These are phyloP conservation scores for Oryzias woworae DNA, from an alignment of 2,113 vertebrate species.

Conservation along the genomic window DNA sequence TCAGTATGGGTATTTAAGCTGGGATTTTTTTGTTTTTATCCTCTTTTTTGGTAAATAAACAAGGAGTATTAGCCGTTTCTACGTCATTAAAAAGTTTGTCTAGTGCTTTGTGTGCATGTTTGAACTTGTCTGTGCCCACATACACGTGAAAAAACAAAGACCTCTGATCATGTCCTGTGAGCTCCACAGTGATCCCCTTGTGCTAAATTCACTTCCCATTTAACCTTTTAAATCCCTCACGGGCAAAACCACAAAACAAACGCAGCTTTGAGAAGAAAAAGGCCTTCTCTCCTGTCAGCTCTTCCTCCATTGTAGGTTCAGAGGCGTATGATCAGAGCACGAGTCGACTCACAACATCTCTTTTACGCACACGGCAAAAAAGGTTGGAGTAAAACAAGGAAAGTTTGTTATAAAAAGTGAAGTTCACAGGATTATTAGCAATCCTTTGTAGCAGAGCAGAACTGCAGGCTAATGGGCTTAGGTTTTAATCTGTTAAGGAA, in stretches of 20 bases:
- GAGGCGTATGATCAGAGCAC: conserved; percentile 75
- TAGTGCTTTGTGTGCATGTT: background rate
- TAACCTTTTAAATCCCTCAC: conserved; percentile 66
- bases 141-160: background rate
- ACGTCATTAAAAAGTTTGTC: background rate
- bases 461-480: conserved; percentile 12
- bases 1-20: no score
- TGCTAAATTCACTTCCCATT: conserved; percentile 43
- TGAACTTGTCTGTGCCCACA: background rate
- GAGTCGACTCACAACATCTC: conserved; percentile 37
- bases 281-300: background rate
- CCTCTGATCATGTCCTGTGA: conserved; percentile 17
- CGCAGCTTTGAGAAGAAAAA: conserved; percentile 60
- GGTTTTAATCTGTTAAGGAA: conserved; percentile 44
- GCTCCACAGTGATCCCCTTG: conserved; percentile 24
- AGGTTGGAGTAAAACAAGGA: no score
- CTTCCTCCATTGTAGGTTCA: conserved; percentile 19
- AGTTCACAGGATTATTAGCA: background rate
- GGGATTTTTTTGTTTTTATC: no score
- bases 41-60: no score
- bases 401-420: no score
- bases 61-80: no score
- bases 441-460: background rate
- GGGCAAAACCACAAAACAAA: conserved; percentile 64
- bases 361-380: conserved; percentile 10